phyloP scores from a whole-genome alignment of 1,140 invertebrate species.

The Saccostrea cuccullata region DNA sequence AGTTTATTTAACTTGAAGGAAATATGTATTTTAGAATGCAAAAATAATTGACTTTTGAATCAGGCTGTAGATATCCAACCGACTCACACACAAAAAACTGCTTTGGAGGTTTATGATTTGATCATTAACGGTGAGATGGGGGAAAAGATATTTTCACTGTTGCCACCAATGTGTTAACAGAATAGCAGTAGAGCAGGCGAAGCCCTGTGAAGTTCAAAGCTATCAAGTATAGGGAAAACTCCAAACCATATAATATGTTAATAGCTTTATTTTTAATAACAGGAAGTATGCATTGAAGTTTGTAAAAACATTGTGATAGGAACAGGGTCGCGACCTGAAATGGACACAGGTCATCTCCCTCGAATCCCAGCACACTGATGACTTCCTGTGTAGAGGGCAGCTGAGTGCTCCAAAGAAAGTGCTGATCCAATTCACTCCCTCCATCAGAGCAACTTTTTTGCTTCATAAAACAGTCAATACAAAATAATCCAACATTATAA shows the following conservation, averaged over 20 bases:
- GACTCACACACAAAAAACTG: background rate
- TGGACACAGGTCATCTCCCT: slow-evolving; percentile 34
- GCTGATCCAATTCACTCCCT: background rate
- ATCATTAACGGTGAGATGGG: slow-evolving; percentile 19
- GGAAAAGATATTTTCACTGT: slow-evolving; percentile 19
- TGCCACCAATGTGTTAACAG: slow-evolving; percentile 27
- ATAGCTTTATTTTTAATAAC: slow-evolving; percentile 33
- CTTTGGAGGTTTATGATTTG: slow-evolving; percentile 20
- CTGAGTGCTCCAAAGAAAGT: background rate
- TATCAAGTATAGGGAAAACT: slow-evolving; percentile 11
- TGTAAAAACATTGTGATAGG: slow-evolving; percentile 35
- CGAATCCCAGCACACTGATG: background rate
- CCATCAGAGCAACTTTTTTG: too few species aligned
- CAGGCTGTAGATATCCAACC: background rate
- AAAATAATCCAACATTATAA: background rate
- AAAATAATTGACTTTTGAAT: slow-evolving; percentile 7
- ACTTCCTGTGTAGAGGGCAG: slow-evolving; percentile 29
- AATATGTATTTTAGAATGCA: slow-evolving; percentile 11
- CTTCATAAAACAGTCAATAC: background rate
- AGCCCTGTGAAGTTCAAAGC: slow-evolving; percentile 9
- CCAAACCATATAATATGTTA: slow-evolving; percentile 28
- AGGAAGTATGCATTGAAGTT: slow-evolving; percentile 29
- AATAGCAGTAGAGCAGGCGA: slow-evolving; percentile 3
- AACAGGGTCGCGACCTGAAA: slow-evolving; percentile 25
- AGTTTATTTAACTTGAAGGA: slow-evolving; percentile 26